These are phyloP conservation scores for Toxostoma redivivum DNA, from an alignment of 2,113 vertebrate genomes.

Conservation along the genomic window DNA sequence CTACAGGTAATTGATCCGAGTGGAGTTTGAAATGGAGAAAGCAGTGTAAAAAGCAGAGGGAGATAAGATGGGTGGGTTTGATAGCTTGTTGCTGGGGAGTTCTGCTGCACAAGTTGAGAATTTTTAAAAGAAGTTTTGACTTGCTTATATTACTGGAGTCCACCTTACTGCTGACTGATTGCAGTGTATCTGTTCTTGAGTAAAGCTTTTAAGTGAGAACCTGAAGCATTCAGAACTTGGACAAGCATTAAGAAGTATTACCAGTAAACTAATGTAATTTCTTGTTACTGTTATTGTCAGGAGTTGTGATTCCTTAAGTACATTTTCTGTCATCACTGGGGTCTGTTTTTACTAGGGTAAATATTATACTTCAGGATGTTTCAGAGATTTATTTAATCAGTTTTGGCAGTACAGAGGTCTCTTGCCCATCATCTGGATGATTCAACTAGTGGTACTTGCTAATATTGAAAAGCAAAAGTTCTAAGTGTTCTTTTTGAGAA, in stretches of 20 bases:
- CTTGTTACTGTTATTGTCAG: neutral
- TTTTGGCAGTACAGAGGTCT: neutral
- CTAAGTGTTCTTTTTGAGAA: neutral
- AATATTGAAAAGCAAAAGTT: neutral
- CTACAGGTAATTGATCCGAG: neutral
- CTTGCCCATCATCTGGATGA: rapidly evolving
- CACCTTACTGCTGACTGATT: neutral
- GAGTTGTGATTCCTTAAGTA: neutral
- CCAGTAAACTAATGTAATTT: neutral
- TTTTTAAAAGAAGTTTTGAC: neutral
- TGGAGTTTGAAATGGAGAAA: neutral
- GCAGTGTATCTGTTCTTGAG: neutral
- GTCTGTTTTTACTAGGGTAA: neutral
- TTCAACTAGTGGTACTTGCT: neutral
- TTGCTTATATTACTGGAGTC: neutral
- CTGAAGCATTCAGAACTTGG: neutral
- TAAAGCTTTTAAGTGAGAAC: neutral
- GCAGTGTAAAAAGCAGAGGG: neutral
- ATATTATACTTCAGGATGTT: neutral
- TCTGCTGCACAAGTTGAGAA: neutral
- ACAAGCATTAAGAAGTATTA: neutral
- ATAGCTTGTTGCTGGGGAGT: neutral
- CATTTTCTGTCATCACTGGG: neutral
- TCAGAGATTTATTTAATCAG: neutral
- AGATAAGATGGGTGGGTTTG: neutral